Evolutionary conservation across 2,888 invertebrate species (phyloP), one percentile per base, ranked within the genome.

Genomic region (Acanthosepion lycidas): DNA sequence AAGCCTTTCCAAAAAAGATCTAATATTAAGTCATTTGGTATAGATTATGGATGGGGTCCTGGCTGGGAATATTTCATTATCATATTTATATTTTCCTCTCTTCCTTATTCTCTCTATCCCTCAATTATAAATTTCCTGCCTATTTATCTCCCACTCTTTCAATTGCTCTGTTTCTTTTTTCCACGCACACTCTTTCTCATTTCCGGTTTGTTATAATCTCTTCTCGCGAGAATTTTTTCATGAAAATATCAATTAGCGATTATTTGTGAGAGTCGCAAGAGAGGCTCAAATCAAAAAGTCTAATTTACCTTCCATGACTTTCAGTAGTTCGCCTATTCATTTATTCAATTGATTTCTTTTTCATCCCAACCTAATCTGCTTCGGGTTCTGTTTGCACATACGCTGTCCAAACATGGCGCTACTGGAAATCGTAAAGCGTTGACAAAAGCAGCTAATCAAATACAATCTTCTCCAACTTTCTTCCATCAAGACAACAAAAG

Each of bases 191-290:
- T n/a, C n/a, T 78, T 78, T 15, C 78, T 33, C 78, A 78, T 78
- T n/a, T 78, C 78, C 78, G n/a, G n/a, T 78, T n/a, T n/a, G n/a
- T 78, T 78, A 78, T 78, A 15, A 78, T 78, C n/a, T 78, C n/a
- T 78, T 78, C n/a, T 59, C 78, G 15, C 78, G 12, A 33, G n/a
- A 78, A n/a, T n/a, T 9, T 6, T 78, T 78, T 33, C 78, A n/a
- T n/a, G 78, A 78, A 78, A 78, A 78, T n/a, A 78, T 78, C 78
- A 78, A 78, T 78, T 78, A 78, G n/a, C 78, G n/a, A n/a, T 78
- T 33, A 78, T n/a, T 78, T 78, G 78, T 78, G 78, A n/a, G 15
- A n/a, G n/a, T 15, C 78, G 1, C 78, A 33, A n/a, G n/a, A 78
- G n/a, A 78, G 33, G 78, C n/a, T 78, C n/a, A n/a, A 78, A 78